These are phyloP conservation scores for Conus ventricosus DNA, from an alignment of 1,140 invertebrate genomes.

Conservation along the genomic window DNA sequence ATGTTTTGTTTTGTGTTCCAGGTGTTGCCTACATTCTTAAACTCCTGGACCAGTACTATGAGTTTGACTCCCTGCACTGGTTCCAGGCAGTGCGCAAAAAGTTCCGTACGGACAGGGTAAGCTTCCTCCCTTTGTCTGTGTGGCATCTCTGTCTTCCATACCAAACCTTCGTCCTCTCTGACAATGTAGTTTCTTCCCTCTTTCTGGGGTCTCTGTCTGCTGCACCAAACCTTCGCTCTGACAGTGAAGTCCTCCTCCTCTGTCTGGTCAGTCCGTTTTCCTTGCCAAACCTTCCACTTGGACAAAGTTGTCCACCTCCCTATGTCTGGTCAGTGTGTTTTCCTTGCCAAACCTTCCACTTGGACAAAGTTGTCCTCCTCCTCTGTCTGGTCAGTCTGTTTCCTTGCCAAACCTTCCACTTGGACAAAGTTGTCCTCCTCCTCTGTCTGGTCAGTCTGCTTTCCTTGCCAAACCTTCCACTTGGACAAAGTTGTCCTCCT, in stretches of 20 bases:
- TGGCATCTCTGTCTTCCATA: no score
- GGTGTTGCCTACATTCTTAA: slow-evolving; percentile 84
- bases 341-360: neutral
- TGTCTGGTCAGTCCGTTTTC: neutral
- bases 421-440: no score
- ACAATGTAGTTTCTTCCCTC: no score
- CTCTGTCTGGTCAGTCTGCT: no score
- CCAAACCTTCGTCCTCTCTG: no score
- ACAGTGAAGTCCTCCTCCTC: neutral
- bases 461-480: neutral
- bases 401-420: neutral
- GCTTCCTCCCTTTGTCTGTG: no score
- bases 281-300: neutral
- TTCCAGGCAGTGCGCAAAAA: slow-evolving; percentile 90
- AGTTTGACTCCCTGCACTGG: slow-evolving; percentile 97
- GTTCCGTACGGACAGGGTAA: slow-evolving; percentile 81
- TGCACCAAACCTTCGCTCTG: neutral
- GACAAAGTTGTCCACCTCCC: no score
- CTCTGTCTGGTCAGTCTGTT: neutral
- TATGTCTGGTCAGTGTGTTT: neutral
- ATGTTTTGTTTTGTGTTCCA: slow-evolving; percentile 62
- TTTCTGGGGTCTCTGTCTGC: no score
- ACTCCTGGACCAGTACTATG: slow-evolving; percentile 81
- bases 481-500: neutral
- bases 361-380: neutral